phyloP scores from a whole-genome alignment of 2,888 invertebrate genomes.

The Bellardia pandia region DNA sequence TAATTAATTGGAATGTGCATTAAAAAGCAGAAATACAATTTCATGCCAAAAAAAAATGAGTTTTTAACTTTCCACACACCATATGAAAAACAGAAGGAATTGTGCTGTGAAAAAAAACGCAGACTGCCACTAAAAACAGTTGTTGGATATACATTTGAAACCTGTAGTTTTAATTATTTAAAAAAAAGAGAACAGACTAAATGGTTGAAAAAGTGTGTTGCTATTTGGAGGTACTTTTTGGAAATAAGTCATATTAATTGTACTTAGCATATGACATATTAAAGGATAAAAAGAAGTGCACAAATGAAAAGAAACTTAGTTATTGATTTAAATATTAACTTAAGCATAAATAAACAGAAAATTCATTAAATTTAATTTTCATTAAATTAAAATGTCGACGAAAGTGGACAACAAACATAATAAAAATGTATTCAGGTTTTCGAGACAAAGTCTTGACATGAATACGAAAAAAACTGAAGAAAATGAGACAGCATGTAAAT shows the following conservation, averaged over 20 bases:
- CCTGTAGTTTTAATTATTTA: constrained; percentile 44
- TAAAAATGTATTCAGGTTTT: too few relatives aligned
- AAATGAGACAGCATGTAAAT: too few relatives aligned
- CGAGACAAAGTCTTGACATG: too few relatives aligned
- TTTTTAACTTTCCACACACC: neutral
- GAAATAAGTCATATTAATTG: neutral
- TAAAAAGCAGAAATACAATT: constrained; percentile 41
- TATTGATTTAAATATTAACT: too few relatives aligned
- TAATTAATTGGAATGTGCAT: constrained; percentile 76
- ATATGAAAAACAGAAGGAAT: neutral
- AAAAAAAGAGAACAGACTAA: constrained; percentile 6
- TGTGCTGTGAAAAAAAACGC: neutral
- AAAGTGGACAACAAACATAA: too few relatives aligned
- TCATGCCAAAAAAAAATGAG: neutral
- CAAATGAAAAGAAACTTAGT: too few relatives aligned
- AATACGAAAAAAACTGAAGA: too few relatives aligned
- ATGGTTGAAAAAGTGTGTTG: neutral
- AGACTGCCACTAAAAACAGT: neutral
- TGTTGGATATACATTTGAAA: constrained; percentile 15
- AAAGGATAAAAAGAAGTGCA: too few relatives aligned
- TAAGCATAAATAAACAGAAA: too few relatives aligned
- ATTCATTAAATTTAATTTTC: too few relatives aligned
- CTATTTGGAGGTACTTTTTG: neutral
- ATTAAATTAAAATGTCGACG: too few relatives aligned
- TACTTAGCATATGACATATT: neutral